phyloP scores from a whole-genome alignment of 2,797 vertebrate species.

The Ctenopoma kingsleyae region DNA sequence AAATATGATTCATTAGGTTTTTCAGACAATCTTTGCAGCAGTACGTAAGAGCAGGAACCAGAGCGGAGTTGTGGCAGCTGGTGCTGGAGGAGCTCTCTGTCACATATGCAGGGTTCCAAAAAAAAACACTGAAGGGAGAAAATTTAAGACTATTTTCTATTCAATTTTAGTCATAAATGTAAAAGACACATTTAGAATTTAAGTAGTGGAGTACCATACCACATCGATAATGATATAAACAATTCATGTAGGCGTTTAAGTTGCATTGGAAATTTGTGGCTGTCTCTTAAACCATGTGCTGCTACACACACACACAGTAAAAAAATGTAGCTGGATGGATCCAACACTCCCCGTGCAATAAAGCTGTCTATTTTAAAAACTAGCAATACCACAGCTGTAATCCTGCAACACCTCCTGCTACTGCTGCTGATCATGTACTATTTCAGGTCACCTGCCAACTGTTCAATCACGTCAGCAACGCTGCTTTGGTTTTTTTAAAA shows the following conservation, averaged over 20 bases:
- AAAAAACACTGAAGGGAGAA: conserved; percentile 6
- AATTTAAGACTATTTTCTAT: not conserved
- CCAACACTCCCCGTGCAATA: not conserved
- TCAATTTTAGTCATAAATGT: not conserved
- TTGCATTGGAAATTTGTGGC: not conserved
- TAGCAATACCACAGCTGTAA: conserved; percentile 4
- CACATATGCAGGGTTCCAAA: conserved; percentile 18
- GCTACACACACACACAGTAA: not conserved
- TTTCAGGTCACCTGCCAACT: conserved; percentile 3
- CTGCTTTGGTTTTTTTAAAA: not conserved
- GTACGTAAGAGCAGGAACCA: conserved; percentile 19
- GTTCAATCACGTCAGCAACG: conserved; percentile 2
- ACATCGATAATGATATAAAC: not conserved
- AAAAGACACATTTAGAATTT: not conserved
- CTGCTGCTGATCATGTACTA: not conserved
- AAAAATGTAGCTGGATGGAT: not conserved
- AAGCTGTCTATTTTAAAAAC: not conserved
- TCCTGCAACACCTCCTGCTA: conserved; percentile 2
- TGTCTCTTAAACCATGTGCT: not conserved
- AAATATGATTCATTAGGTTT: conserved; percentile 15
- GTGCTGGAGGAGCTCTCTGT: conserved; percentile 35
- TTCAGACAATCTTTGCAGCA: conserved; percentile 32
- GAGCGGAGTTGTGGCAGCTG: conserved; percentile 59
- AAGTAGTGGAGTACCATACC: not conserved
- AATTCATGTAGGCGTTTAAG: not conserved